Percentiles rank a stretch among this genome's conserved stretches.
Conservation (phyloP, 92 coral and sea anemone species). For the Zoanthus solanderi region DNA sequence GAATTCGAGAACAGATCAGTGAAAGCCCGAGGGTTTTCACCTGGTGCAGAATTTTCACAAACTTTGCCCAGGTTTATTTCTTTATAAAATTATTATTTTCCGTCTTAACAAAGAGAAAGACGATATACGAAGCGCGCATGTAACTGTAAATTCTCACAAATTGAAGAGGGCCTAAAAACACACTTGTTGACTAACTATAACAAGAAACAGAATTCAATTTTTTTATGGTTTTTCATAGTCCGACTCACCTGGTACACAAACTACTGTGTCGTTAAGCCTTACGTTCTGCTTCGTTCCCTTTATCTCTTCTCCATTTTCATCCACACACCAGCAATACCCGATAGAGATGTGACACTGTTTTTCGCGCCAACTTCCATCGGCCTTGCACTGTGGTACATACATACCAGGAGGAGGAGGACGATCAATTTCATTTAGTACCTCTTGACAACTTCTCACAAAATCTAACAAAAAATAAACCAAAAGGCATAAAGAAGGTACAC, state of each 20-base stretch:
- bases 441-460: neutral
- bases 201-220: neutral
- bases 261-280: neutral
- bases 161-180: too few relatives aligned
- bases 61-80: too few relatives aligned
- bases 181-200: neutral
- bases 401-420: conserved; percentile 7
- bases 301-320: conserved; percentile 20
- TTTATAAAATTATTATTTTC: too few relatives aligned
- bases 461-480: neutral
- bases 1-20: too few relatives aligned
- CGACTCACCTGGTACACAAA: conserved; percentile 12
- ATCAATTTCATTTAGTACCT: neutral
- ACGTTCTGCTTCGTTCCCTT: neutral
- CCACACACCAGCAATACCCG: conserved; percentile 27
- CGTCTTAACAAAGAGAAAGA: too few relatives aligned
- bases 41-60: too few relatives aligned
- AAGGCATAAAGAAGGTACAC: neutral
- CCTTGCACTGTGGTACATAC: conserved; percentile 8
- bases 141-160: too few relatives aligned
- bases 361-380: conserved; percentile 28
- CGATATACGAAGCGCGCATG: too few relatives aligned
- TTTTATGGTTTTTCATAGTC: neutral
- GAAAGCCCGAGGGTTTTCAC: too few relatives aligned
- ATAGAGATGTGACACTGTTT: conserved; percentile 8